Base-by-base conservation (phyloP, 2,113 vertebrate species). In the Lampris megalopsis region DNA sequence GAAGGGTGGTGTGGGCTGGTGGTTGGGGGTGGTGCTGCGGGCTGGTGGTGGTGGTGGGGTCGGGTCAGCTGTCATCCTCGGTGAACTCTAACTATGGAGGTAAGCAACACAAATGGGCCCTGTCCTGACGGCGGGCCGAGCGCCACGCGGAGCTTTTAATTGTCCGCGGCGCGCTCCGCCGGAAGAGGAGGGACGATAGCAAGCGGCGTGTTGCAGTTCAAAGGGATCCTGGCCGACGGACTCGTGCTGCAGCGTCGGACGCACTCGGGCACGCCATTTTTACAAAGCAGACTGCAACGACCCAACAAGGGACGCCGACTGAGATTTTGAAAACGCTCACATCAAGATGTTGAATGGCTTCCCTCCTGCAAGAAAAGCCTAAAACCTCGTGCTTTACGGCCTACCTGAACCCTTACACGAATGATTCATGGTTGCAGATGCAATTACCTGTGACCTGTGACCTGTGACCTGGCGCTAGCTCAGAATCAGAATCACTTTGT, bases 61-160 rank as follows among this genome's bases (percentile, higher is more conserved):
- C 24, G 24, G 90, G 88, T 89, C 87, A 82, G 92, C 86, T 90
- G 85, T 91, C 88, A 84, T 92, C 86, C 89, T 89, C 89, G 89
- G 87, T 87, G 88, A 85, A 92, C 85, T 87, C 88, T 85, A 82
- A 91, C 89, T 86, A 91, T 81, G 82, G 83, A 84, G 83, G 86
- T 86, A 88, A 87, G 87, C 81, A 89, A 89, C 90, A 91, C 89
- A 92, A 92, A 92, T 90, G 85, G 87, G 83, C 87, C 92, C 86
- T 72, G 86, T 84, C 85, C 77, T 86, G 90, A 92, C 83, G 83
- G 89, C 87, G 87, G 85, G 86, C 88, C 77, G 73, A 89, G 90
- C 86, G 89, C 89, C 90, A 89, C 87, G 91, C 82, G 76, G 86
- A 92, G 92, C 90, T 92, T 92, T 93, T 93, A 92, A 92, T 92